Conservation (phyloP, 2,888 invertebrate species). For the Zaprionus bogoriensis region DNA sequence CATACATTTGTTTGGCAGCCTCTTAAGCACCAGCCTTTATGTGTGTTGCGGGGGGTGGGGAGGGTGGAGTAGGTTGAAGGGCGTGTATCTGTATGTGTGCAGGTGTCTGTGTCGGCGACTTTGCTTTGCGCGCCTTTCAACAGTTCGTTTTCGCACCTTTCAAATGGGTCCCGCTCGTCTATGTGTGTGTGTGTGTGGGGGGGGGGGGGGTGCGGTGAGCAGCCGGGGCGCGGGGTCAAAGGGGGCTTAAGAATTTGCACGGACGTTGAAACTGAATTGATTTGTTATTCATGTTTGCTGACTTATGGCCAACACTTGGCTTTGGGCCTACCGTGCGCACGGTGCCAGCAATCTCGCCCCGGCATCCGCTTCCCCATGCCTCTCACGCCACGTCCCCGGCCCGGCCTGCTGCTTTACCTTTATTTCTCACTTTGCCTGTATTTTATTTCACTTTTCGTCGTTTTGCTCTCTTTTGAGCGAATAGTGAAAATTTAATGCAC, state of each 20-base stretch:
- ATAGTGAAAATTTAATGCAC: conserved; percentile 74
- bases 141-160: conserved; percentile 60
- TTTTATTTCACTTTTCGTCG: conserved; percentile 13
- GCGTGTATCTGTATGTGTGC: conserved; percentile 9
- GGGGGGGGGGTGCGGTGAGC: conserved; percentile 3
- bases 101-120: conserved; percentile 46
- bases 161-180: conserved; percentile 34
- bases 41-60: no score
- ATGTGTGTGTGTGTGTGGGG: conserved; percentile 13
- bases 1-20: conserved; percentile 43
- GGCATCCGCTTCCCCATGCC: conserved; percentile 39
- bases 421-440: conserved; percentile 40
- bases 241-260: conserved; percentile 58
- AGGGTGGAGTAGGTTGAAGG: no score
- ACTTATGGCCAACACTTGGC: conserved; percentile 78
- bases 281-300: conserved; percentile 80
- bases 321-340: conserved; percentile 75
- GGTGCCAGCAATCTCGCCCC: conserved; percentile 56
- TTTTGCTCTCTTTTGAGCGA: conserved; percentile 33
- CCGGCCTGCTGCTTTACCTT: no score
- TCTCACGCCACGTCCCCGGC: neutral
- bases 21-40: conserved; percentile 44
- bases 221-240: neutral
- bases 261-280: conserved; percentile 76
- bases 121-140: conserved; percentile 62